Evolutionary conservation across 2,888 invertebrate species (phyloP).

Genomic region (Drosophila dives): DNA sequence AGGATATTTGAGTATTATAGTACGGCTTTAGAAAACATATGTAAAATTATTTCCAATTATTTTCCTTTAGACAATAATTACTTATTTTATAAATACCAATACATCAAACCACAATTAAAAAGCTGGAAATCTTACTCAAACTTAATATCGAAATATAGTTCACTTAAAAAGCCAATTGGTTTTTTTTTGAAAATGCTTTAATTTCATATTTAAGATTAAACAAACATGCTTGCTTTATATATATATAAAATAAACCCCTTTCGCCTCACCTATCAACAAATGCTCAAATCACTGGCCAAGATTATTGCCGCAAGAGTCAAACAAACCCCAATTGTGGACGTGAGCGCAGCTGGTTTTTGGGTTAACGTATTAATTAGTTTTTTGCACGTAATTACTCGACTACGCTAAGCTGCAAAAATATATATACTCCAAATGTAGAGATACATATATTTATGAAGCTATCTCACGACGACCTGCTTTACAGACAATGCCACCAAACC

Average conservation of each 20-base stretch:
- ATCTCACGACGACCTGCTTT: slow-evolving; percentile 63
- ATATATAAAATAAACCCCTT: slow-evolving; percentile 9
- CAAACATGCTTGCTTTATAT: neutral
- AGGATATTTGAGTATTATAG: neutral
- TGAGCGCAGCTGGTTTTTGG: slow-evolving; percentile 67
- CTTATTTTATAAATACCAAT: too few species aligned
- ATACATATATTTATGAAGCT: slow-evolving; percentile 12
- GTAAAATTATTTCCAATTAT: neutral
- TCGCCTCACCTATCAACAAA: neutral
- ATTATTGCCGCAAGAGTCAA: slow-evolving; percentile 44
- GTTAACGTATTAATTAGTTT: slow-evolving; percentile 79
- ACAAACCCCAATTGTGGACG: slow-evolving; percentile 49
- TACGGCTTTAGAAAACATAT: neutral
- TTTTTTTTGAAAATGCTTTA: neutral
- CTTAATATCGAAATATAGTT: neutral
- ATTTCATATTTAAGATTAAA: neutral
- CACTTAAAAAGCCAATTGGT: neutral
- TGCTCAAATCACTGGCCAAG: slow-evolving; percentile 25
- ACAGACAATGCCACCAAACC: slow-evolving; percentile 60
- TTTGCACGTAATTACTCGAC: slow-evolving; percentile 59
- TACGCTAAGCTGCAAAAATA: neutral
- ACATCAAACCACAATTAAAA: neutral
- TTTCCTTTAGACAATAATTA: neutral
- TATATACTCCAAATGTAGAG: neutral
- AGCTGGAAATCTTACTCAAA: neutral